Conservation (phyloP, 2,113 vertebrate genomes). For the Nanger granti region DNA sequence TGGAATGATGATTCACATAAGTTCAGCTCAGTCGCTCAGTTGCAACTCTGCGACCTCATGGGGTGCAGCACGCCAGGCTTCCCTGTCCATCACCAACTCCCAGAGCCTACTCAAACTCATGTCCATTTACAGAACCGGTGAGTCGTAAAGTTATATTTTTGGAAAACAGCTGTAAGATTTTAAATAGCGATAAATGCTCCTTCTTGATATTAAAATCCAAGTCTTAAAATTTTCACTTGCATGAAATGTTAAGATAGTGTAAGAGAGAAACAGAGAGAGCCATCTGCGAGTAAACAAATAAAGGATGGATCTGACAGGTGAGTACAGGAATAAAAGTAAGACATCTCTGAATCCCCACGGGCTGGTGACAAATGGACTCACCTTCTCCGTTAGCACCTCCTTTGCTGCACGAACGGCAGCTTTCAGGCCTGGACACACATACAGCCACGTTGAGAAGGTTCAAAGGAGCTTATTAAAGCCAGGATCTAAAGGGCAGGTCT, state of each 20-base stretch:
- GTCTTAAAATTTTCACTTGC: background rate
- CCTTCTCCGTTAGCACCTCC: background rate
- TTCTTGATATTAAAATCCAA: background rate
- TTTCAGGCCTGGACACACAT: background rate
- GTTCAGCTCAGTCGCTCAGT: background rate
- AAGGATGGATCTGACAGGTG: background rate
- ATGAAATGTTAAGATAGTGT: background rate
- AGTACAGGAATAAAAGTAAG: background rate
- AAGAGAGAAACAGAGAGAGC: background rate
- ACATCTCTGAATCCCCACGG: no score
- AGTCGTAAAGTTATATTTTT: background rate
- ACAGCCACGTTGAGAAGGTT: background rate
- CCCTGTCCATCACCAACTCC: background rate
- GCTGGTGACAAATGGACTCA: background rate
- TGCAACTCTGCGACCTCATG: accelerated
- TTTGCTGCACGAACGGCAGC: background rate
- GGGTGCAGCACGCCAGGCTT: background rate
- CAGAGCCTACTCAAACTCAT: background rate
- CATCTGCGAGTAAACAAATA: background rate
- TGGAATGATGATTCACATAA: background rate
- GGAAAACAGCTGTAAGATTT: no score
- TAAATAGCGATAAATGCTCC: background rate
- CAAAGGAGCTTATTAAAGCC: background rate
- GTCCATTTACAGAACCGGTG: background rate
- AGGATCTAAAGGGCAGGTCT: background rate